These are phyloP conservation scores for Asteroscopus sphinx DNA, from an alignment of 2,888 invertebrate species.

Conservation along the genomic window DNA sequence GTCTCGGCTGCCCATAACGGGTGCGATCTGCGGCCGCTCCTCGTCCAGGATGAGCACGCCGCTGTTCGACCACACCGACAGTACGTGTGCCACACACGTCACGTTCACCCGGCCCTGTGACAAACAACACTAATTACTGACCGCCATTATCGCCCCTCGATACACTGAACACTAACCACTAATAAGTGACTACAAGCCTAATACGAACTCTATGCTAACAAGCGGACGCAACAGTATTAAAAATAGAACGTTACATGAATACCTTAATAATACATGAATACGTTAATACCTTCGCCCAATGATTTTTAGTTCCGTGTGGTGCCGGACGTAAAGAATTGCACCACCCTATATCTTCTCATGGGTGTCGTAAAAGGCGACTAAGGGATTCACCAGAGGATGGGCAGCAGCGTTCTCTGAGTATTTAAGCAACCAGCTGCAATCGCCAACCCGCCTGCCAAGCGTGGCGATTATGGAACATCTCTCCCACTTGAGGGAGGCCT, in stretches of 20 bases:
- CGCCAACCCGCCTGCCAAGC: too few species aligned
- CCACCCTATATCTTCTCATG: too few species aligned
- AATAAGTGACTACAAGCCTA: not conserved
- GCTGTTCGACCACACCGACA: conserved; percentile 89
- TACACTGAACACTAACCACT: not conserved
- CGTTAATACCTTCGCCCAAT: too few species aligned
- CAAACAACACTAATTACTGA: conserved; percentile 37
- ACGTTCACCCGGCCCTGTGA: conserved; percentile 89
- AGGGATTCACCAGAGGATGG: too few species aligned
- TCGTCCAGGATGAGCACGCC: conserved; percentile 90
- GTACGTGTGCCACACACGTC: conserved; percentile 90
- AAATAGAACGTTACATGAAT: not conserved
- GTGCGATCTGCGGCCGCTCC: conserved; percentile 91
- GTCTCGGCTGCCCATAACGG: conserved; percentile 91
- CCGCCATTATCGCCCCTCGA: conserved; percentile 4
- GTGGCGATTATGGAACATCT: too few species aligned
- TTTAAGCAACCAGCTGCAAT: too few species aligned
- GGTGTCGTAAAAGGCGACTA: too few species aligned
- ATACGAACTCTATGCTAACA: not conserved
- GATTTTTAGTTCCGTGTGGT: too few species aligned
- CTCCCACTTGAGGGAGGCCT: too few species aligned
- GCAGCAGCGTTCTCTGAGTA: too few species aligned
- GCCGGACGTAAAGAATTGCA: too few species aligned
- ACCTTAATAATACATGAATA: too few species aligned
- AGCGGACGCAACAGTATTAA: conserved; percentile 7